Conservation (phyloP, 2,113 vertebrate genomes). For the Pluvianellus socialis region DNA sequence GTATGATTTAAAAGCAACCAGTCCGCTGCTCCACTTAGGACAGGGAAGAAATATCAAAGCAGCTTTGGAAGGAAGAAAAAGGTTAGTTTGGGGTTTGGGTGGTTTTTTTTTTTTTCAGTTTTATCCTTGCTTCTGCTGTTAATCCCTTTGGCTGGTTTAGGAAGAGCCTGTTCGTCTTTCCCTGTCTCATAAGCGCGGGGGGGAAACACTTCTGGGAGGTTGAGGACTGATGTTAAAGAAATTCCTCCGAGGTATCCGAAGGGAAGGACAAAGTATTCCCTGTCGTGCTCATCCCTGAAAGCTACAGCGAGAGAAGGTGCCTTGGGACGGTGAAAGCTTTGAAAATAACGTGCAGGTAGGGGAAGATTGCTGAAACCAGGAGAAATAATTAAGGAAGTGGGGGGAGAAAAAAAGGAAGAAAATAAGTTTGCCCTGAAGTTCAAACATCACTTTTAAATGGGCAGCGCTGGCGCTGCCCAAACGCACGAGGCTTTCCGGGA, state of each 20-base stretch:
- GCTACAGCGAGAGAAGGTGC: neutral
- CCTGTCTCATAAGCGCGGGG: neutral
- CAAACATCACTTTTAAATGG: neutral
- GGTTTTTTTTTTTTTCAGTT: neutral
- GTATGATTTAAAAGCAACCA: neutral
- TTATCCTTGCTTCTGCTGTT: neutral
- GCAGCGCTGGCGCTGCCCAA: fast-evolving
- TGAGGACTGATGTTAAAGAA: neutral
- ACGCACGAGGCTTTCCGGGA: neutral
- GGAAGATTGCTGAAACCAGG: neutral
- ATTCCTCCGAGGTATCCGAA: neutral
- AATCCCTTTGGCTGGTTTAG: neutral
- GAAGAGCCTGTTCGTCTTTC: neutral
- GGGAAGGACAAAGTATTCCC: neutral
- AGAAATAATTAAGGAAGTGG: neutral
- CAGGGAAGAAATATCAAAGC: neutral
- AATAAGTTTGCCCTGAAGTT: neutral
- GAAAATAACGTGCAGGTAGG: neutral
- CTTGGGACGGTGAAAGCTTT: neutral
- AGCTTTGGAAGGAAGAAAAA: neutral
- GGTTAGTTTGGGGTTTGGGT: neutral
- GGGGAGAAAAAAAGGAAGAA: fast-evolving
- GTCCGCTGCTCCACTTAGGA: neutral
- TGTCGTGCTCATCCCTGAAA: neutral
- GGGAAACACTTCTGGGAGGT: neutral